These are phyloP conservation scores for Podocnemis expansa DNA, from an alignment of 2,113 vertebrate genomes.

Conservation along the genomic window DNA sequence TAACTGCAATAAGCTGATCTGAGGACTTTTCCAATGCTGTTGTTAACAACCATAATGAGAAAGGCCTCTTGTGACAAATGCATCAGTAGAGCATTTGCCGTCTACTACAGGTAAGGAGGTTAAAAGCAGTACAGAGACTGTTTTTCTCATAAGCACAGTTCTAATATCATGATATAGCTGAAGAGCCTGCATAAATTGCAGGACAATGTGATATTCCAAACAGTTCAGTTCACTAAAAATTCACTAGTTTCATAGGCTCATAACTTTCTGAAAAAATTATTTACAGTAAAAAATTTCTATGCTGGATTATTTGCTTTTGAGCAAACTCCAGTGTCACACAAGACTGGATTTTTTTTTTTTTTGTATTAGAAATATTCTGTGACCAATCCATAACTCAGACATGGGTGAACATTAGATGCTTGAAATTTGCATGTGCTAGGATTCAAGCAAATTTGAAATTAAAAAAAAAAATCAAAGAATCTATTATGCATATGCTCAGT, in stretches of 20 bases:
- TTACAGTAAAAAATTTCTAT: background rate
- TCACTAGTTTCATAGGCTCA: background rate
- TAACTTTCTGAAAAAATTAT: background rate
- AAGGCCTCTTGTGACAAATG: background rate
- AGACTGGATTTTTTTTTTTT: background rate
- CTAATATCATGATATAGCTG: fast-evolving
- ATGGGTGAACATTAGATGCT: background rate
- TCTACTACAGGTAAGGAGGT: background rate
- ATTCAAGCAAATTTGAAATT: background rate
- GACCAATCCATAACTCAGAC: background rate
- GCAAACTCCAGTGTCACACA: background rate
- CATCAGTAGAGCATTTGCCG: fast-evolving
- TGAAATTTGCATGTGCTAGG: background rate
- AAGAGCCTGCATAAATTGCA: background rate
- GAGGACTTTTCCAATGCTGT: background rate
- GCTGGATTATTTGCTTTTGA: slow-evolving; percentile 40
- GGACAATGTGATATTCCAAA: background rate
- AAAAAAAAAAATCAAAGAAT: background rate
- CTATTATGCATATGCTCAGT: background rate
- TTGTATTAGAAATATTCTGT: slow-evolving; percentile 11
- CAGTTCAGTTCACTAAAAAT: background rate
- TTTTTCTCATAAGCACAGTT: background rate
- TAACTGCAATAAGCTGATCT: slow-evolving; percentile 45
- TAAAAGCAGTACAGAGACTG: background rate
- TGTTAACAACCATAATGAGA: background rate